Base-by-base conservation (phyloP, 2,888 invertebrate species). In the Mesopsocus fuscifrons region DNA sequence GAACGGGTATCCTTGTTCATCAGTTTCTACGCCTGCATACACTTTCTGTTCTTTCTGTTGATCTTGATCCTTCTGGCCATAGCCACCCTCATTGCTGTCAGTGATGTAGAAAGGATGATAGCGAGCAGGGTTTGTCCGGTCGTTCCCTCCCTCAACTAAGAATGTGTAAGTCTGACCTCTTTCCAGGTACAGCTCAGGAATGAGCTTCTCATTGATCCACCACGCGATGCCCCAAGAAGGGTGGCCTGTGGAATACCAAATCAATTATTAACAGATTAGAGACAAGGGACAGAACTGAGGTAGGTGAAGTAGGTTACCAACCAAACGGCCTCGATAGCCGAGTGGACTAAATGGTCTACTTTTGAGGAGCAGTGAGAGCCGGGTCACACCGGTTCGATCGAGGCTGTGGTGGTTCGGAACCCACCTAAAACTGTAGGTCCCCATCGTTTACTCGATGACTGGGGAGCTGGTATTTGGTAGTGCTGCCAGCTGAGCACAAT, bases 81-180 rank as follows among this genome's bases (percentile, higher is more conserved):
- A 82, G 1, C 89, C 91, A 20, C 91, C 91, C 58, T 85, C 84
- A 0, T 71, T 64, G 2, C 80, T 87, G 57, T 81, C 79, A 31
- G 85, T 87, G 54, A 91, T 88, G 63, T 91, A 91, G 58, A 91
- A 76, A 9, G 91, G 91, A 64, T 91, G 89, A 61, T 83, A 91
- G 52, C 76, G 76, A 15, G 84, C 83, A 1, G 82, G 79, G 58
- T 84, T 81, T 21, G 77, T 71, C 42, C 72, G 67, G 57, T 88
- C 79, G 50, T 77, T 74, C 6, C 57, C 85, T 31, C 88, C 88
- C 61, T 91, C 89, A 1, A 91, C 78, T 18, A 72, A 59, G 59
- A 91, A 91, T 23, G 77, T 80, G 63, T 91, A 89, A 0, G 78
- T 84, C 56, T 77, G 72, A 2, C 88, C 89, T 35, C 89, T 68